phyloP scores from a whole-genome alignment of 2,113 vertebrate species.

The Oreochromis spilurus region DNA sequence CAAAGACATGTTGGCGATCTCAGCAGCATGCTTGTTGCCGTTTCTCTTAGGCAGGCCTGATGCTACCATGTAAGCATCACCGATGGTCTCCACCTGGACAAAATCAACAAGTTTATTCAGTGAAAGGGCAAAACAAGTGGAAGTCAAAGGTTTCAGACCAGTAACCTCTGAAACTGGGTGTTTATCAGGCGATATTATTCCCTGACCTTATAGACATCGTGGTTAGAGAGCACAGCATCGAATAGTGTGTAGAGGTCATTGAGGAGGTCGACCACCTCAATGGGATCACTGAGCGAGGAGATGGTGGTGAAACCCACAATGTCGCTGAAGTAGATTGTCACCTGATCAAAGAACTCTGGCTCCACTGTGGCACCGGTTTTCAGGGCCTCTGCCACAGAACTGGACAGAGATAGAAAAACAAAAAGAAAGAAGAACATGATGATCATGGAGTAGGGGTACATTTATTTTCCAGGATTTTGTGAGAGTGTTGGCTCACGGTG shows the following conservation, averaged over 20 bases:
- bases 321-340: constrained; percentile 94
- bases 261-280: constrained; percentile 89
- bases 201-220: constrained; percentile 91
- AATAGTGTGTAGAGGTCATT: constrained; percentile 91
- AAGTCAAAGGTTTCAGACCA: background rate
- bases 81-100: constrained; percentile 89
- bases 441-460: background rate
- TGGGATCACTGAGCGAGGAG: constrained; percentile 90
- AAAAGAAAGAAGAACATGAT: background rate
- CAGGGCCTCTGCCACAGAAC: constrained; percentile 89
- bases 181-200: background rate
- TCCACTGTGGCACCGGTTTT: constrained; percentile 86
- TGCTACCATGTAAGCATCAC: constrained; percentile 90
- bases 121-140: background rate
- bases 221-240: constrained; percentile 85
- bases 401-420: constrained; percentile 19
- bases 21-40: constrained; percentile 86
- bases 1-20: constrained; percentile 91
- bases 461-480: background rate
- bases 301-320: constrained; percentile 91
- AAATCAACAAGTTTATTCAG: background rate
- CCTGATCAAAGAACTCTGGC: constrained; percentile 90
- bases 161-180: background rate
- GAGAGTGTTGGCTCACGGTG: constrained; percentile 77
- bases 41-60: constrained; percentile 89